Evolutionary conservation across 2,888 invertebrate species (phyloP).

Genomic region (Tiphia femorata): DNA sequence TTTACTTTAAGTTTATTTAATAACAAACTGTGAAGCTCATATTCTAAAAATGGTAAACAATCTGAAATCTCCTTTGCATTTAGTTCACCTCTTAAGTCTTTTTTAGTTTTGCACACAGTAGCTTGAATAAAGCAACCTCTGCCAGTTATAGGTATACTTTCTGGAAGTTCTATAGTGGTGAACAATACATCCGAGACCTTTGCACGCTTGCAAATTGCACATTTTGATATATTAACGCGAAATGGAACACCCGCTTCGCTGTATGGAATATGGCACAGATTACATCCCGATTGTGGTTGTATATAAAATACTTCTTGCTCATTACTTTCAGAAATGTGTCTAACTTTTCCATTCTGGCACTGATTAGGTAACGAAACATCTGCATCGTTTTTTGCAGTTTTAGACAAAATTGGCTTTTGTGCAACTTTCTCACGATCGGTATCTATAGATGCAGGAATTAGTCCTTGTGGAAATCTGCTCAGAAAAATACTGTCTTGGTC

Average conservation of each 20-base stretch:
- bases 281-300: constrained; percentile 65
- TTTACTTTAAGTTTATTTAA: constrained; percentile 92
- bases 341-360: constrained; percentile 39
- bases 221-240: constrained; percentile 80
- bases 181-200: constrained; percentile 93
- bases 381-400: constrained; percentile 47
- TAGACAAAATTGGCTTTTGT: constrained; percentile 38
- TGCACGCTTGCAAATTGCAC: constrained; percentile 79
- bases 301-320: constrained; percentile 66
- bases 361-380: constrained; percentile 10
- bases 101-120: constrained; percentile 83
- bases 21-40: constrained; percentile 91
- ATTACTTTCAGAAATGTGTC: constrained; percentile 57
- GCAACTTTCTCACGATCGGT: constrained; percentile 68
- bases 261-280: constrained; percentile 88
- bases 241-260: constrained; percentile 79
- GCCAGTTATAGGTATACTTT: constrained; percentile 80
- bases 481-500: constrained; percentile 51
- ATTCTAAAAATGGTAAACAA: constrained; percentile 94
- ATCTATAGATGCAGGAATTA: constrained; percentile 72
- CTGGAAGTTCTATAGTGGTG: constrained; percentile 89
- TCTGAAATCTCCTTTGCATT: constrained; percentile 96
- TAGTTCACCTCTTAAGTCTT: constrained; percentile 84
- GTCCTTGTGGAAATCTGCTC: constrained; percentile 48
- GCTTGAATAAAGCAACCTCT: constrained; percentile 79